These are phyloP conservation scores for Helogale parvula DNA, from an alignment of 2,113 vertebrate species.

Conservation along the genomic window DNA sequence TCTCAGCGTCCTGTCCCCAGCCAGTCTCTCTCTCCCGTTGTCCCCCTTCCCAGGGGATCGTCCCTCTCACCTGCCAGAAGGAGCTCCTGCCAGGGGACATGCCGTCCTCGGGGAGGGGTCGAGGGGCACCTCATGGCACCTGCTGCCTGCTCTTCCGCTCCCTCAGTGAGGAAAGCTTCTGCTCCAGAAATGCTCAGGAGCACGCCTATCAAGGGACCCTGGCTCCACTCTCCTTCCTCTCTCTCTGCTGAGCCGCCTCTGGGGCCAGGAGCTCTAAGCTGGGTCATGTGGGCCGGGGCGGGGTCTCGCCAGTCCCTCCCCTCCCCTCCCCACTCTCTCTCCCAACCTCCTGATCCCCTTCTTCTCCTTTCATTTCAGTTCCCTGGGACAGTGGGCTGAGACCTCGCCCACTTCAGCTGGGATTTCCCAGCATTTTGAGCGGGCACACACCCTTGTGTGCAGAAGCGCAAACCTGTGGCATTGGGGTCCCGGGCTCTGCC, in stretches of 20 bases:
- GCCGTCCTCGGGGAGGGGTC: rapidly evolving
- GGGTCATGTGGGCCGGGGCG: background rate
- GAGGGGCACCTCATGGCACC: background rate
- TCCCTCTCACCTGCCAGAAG: conserved; percentile 7
- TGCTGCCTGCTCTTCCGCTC: background rate
- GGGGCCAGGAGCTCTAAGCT: background rate
- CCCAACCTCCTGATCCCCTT: too few species aligned
- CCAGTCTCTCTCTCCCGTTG: background rate
- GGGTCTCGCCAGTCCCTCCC: too few species aligned
- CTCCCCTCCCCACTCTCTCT: too few species aligned
- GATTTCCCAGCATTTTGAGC: background rate
- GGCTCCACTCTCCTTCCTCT: background rate
- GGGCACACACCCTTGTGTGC: background rate
- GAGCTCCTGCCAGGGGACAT: background rate
- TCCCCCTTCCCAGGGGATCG: rapidly evolving
- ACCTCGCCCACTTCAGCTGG: background rate
- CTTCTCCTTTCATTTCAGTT: too few species aligned
- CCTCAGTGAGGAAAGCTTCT: background rate
- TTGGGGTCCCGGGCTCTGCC: background rate
- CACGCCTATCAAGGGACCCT: too few species aligned
- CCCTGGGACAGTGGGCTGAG: background rate
- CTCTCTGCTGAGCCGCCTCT: background rate
- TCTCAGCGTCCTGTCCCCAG: too few species aligned
- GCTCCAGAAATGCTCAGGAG: background rate
- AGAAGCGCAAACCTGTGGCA: background rate